Conservation (phyloP, 2,888 invertebrate genomes). For the Ochropleura plecta region DNA sequence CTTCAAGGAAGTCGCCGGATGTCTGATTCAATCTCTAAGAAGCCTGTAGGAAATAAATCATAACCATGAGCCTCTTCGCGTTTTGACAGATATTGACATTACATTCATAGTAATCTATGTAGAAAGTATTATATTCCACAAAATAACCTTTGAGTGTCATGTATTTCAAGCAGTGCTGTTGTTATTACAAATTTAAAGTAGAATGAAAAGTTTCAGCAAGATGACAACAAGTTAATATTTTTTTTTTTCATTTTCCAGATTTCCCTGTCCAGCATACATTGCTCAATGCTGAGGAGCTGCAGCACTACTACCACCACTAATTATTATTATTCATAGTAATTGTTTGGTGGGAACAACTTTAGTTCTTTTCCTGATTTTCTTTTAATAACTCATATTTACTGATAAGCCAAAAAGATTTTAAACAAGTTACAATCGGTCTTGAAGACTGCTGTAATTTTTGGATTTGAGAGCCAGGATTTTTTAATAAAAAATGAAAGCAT, state of each 20-base stretch:
- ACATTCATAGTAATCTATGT: slow-evolving; percentile 18
- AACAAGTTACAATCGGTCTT: slow-evolving; percentile 38
- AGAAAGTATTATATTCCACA: slow-evolving; percentile 44
- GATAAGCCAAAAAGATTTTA: slow-evolving; percentile 32
- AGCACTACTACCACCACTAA: slow-evolving; percentile 80
- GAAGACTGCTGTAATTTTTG: slow-evolving; percentile 30
- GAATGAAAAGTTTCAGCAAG: not conserved
- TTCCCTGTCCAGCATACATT: slow-evolving; percentile 78
- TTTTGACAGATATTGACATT: slow-evolving; percentile 56
- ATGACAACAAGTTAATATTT: not conserved
- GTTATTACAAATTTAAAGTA: slow-evolving; percentile 19
- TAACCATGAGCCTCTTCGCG: not conserved
- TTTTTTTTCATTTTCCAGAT: slow-evolving; percentile 77
- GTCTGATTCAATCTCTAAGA: not conserved
- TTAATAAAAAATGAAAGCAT: slow-evolving; percentile 2
- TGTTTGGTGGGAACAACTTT: slow-evolving; percentile 49
- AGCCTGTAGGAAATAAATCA: slow-evolving; percentile 24
- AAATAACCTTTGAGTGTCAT: not conserved
- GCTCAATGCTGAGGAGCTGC: slow-evolving; percentile 82
- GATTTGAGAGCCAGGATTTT: slow-evolving; percentile 18
- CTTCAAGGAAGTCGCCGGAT: slow-evolving; percentile 17
- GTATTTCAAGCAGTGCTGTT: slow-evolving; percentile 10
- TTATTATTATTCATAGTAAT: slow-evolving; percentile 51
- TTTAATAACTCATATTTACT: slow-evolving; percentile 39
- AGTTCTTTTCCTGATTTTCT: slow-evolving; percentile 27